Base-by-base conservation (phyloP, 1,140 invertebrate genomes). In the Tyrophagus putrescentiae region DNA sequence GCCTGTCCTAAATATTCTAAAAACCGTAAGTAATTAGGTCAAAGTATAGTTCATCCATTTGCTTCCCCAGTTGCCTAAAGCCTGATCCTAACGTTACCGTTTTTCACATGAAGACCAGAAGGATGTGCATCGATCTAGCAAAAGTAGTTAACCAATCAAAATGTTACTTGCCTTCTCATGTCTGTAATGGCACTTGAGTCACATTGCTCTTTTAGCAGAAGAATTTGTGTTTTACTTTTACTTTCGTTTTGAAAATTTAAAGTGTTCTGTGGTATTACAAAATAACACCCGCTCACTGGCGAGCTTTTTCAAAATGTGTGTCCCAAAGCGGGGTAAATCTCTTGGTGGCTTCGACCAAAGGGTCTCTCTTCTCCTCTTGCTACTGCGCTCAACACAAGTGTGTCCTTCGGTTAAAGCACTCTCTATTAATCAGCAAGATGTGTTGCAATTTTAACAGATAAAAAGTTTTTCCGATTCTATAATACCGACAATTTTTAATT, bases 51-150 rank as follows among this genome's bases (percentile, higher is more conserved):
- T 39, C 13, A 39, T 13, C 21, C 36, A 21, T 39, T 48, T 18
- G 45, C 45, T 21, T 18, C 7, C 31, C 31, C 45, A 7, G 13
- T 48, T 18, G 21, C 36, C 36, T 39, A 13, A 39, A 39, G 13
- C 21, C 36, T 39, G 36, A 13, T 39, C 36, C 36, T 39, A 21
- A 13, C 18, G 23, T 18, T 18, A 48, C 18, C 45, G 21, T 48
- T 48, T 48, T 48, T 48, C 21, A 48, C 45, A 13, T 21, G 31
- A 48, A 29, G 31, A 48, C 18, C 7, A 29, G 18, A 21, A 6
- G 31, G 31, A 48, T 48, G 45, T 48, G 45, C 45, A 48, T 25
- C 45, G 21, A 48, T 48, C 23, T 48, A 48, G 45, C 45, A 48
- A 48, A 48, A 25, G 45, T 48, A 48, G 45, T 48, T 48, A 7